Evolutionary conservation across 2,888 invertebrate genomes (phyloP).

Genomic region (Choreutis nemorana): DNA sequence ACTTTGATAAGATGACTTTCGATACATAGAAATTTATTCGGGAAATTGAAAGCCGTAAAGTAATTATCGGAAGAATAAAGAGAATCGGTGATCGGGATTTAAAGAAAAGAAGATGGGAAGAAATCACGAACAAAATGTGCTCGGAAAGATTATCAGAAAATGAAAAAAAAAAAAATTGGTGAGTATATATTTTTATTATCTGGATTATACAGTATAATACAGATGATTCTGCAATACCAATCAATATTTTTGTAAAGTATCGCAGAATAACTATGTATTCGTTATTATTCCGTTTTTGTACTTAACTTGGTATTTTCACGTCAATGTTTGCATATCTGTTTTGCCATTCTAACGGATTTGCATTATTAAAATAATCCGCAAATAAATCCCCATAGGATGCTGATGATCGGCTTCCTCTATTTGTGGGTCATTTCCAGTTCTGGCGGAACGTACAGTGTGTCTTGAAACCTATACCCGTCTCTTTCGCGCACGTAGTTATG

Average conservation of each 20-base stretch:
- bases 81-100: constrained; percentile 6
- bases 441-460: constrained; percentile 2
- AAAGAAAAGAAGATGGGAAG: constrained; percentile 7
- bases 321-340: constrained; percentile 10
- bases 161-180: constrained; percentile 8
- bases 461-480: constrained; percentile 3
- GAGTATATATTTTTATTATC: constrained; percentile 4
- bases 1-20: constrained; percentile 2
- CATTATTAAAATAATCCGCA: constrained; percentile 9
- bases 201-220: constrained; percentile 3
- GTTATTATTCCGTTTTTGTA: constrained; percentile 12
- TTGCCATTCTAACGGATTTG: constrained; percentile 9
- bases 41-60: constrained; percentile 5
- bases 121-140: constrained; percentile 6
- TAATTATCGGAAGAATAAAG: constrained; percentile 6
- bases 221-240: constrained; percentile 3
- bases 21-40: constrained; percentile 5
- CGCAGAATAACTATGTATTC: constrained; percentile 5
- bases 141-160: constrained; percentile 6
- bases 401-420: constrained; percentile 6
- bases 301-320: constrained; percentile 13
- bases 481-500: constrained; percentile 3
- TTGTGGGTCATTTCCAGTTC: constrained; percentile 6
- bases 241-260: constrained; percentile 13
- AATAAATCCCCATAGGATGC: constrained; percentile 8